Evolutionary conservation across 2,113 vertebrate genomes (phyloP), one percentile per base, ranked within the genome.

Genomic region (Crotophaga sulcirostris): DNA sequence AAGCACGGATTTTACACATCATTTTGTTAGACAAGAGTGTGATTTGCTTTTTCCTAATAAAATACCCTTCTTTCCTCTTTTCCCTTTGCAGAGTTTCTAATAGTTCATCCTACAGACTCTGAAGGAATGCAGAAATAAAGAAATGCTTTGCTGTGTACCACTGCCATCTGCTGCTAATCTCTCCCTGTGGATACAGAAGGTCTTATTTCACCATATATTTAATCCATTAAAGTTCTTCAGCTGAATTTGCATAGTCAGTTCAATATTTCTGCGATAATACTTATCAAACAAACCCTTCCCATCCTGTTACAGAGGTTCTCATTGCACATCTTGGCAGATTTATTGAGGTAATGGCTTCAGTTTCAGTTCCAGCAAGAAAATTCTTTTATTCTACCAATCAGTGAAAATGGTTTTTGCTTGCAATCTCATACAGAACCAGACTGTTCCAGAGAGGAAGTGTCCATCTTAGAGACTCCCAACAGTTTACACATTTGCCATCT

Each of bases 111-210:
- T 84, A 44, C 66, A 73, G 85, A 68, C 34, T 36, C 60, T 68
- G 66, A 92, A 90, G 28, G 44, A 96, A 91, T 93, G 76, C 49
- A 91, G 66, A 58, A 90, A 84, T 88, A 94, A 97, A 88, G 44
- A 95, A 89, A 85, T 49, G n/a, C 69, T 52, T 58, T 52, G 55
- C 74, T 96, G 80, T 89, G 38, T 96, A 70, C 89, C 88, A 85
- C 94, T 95, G 79, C 91, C 94, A 96, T 97, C 94, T 93, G 73
- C 93, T 93, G 94, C 87, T 97, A 97, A 89, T 87, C 89, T 89
- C 60, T 93, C 81, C 42, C 87, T 93, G 72, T 85, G 78, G 94
- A 54, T 54, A 52, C 14, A 84, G 58, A 67, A 59, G 49, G 25
- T 79, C 67, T 94, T 90, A 90, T 87, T 93, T 97, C 42, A 87